phyloP scores from a whole-genome alignment of 2,797 vertebrate species.

The Micrastur ruficollis region DNA sequence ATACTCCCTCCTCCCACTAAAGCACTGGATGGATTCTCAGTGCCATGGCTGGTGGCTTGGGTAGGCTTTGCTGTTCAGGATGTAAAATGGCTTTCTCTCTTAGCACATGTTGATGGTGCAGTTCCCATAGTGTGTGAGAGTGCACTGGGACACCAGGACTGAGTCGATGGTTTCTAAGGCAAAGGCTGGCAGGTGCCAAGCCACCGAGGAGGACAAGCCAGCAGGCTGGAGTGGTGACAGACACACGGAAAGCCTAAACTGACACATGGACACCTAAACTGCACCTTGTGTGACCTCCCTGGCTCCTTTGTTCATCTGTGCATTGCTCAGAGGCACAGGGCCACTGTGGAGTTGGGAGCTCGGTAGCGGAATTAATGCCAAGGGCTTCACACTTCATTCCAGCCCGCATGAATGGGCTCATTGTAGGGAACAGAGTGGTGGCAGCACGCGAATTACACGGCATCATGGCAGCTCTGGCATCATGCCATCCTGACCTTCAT shows the following conservation, averaged over 20 bases:
- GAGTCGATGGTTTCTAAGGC: not conserved
- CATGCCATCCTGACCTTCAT: not conserved
- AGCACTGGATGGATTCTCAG: not conserved
- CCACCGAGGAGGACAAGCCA: not conserved
- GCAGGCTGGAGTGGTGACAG: not conserved
- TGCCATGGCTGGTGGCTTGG: not conserved
- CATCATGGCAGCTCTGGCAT: constrained; percentile 19
- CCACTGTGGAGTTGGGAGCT: not conserved
- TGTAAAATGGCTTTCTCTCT: not conserved
- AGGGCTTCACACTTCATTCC: constrained; percentile 50
- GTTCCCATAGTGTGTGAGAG: not conserved
- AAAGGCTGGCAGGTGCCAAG: not conserved
- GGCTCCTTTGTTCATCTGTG: not conserved
- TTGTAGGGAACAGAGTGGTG: not conserved
- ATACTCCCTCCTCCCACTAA: not conserved
- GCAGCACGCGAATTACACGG: not conserved
- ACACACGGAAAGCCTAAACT: fast-evolving
- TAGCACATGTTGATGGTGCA: not conserved
- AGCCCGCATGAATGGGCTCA: constrained; percentile 22
- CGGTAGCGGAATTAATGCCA: not conserved
- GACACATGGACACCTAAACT: not conserved
- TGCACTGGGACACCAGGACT: not conserved
- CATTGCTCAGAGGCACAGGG: not conserved
- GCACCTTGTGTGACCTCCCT: not conserved
- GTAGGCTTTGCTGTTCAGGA: not conserved